Evolutionary conservation across 2,888 invertebrate species (phyloP), one percentile per base, ranked within the genome.

Genomic region (Drosophila melanosoma): DNA sequence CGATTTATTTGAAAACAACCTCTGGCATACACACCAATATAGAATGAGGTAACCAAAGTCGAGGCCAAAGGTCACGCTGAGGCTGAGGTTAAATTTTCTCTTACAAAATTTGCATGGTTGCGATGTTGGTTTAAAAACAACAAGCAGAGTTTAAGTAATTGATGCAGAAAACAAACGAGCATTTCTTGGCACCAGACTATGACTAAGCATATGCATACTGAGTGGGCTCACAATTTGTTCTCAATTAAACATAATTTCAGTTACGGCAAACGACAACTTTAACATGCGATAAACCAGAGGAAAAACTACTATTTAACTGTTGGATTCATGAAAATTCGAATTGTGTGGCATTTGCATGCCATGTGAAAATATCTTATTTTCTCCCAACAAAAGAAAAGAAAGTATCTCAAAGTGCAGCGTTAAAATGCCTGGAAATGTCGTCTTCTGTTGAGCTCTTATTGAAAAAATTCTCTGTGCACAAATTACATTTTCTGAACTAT

Each of bases 21-120:
- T 65, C 59, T 63, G 48, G 48, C 38, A 12, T 15, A 45, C 36
- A 57, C 57, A 54, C 15, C 51, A 8, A 26, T 23, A 59, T 49
- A 26, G 69, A 75, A 65, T 78, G 69, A 61, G 74, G 89, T 77
- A 85, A 85, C 77, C 54, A 57, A 61, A 77, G 70, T 72, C 58
- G 52, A 26, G 54, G 63, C 23, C 71, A 71, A 63, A 74, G 76
- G 76, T 85, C 78, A 82, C n/a, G 23, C 15, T 12, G 10, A 40
- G 40, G 3, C 17, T 23, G 48, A 12, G 61, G 35, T 38, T 51
- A 20, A 15, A 11, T 58, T 59, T 53, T 60, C 45, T 12, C 49
- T 52, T 32, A 58, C 26, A 57, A 67, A 61, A 63, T 82, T 69
- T 66, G 65, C 69, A 58, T 59, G 52, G 20, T 58, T 69, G 29